Base-by-base conservation (phyloP, 1,140 invertebrate genomes). In the Zaprionus lachaisei region DNA sequence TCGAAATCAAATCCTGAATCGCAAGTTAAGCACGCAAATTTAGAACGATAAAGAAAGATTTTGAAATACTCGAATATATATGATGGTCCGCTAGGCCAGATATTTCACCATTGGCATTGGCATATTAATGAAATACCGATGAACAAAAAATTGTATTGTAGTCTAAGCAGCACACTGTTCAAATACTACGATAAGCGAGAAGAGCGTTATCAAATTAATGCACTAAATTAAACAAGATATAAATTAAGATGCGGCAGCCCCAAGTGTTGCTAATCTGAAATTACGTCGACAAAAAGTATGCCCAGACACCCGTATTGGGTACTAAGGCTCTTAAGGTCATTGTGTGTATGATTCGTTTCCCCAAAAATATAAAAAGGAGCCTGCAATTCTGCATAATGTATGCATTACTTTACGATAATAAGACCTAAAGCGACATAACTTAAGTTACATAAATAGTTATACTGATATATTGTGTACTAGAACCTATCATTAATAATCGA, bases 351-450 rank as follows among this genome's bases (percentile, higher is more conserved):
- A 83, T 80, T 89, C 80, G 69, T 87, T 54, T 72, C 67, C 51
- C 37, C 62, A n/a, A 17, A 34, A 65, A 37, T 55, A 34, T n/a
- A 9, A 34, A 41, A 26, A 34, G 75, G 75, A 80, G 72, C 26
- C 81, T 72, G 85, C 82, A 91, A 90, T 71, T 90, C 84, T 72
- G 85, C 84, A 89, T 89, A 90, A 55, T 89, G 72, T 90, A 89
- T 90, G 84, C 84, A 79, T 80, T 84, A 89, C 79, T 81, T 63
- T 83, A 87, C 64, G 67, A 86, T 86, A 74, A 78, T 72, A 86
- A 68, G 17, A 51, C 11, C 70, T 72, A 87, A 65, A 77, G 38
- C 73, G 67, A 80, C 78, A 86, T 61, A 49, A 58, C 67, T 58
- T 76, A 89, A 81, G 74, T 63, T 77, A 72, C 67, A 49, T 75